These are phyloP conservation scores for Petroica traversi DNA, from an alignment of 2,113 vertebrate genomes.

Conservation along the genomic window DNA sequence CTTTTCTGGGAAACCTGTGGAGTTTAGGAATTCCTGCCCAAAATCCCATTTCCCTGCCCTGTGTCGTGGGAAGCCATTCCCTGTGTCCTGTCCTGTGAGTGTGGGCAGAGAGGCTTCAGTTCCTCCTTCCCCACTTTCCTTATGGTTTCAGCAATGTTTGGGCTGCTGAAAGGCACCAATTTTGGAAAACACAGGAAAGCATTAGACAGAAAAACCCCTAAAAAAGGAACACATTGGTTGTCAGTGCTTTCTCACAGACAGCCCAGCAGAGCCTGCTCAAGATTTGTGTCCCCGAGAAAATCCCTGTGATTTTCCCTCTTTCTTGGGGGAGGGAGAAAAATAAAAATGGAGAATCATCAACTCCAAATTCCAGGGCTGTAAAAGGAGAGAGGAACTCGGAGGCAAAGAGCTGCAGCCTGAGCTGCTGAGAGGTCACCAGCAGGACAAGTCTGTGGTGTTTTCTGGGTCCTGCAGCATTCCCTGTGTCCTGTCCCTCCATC, in stretches of 20 bases:
- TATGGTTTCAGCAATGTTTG: not conserved
- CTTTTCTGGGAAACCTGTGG: not conserved
- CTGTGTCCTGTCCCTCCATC: not conserved
- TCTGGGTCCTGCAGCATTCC: not conserved
- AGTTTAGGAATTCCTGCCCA: not conserved
- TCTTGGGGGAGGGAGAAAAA: not conserved
- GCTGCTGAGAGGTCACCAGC: not conserved
- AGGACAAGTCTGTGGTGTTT: not conserved
- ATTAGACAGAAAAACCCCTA: not conserved
- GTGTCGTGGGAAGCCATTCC: not conserved
- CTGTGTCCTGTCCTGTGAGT: not conserved
- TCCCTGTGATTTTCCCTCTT: not conserved
- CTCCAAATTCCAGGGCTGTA: too few relatives aligned
- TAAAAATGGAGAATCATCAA: not conserved
- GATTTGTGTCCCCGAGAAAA: not conserved
- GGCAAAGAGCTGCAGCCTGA: not conserved
- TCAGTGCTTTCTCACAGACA: not conserved
- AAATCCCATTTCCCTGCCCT: fast-evolving
- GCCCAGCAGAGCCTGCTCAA: not conserved
- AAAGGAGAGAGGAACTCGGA: too few relatives aligned
- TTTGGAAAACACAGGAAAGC: not conserved
- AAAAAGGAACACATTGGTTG: not conserved
- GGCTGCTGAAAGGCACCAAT: not conserved
- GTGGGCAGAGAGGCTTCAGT: not conserved
- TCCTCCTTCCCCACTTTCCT: not conserved